Conservation (phyloP, 2,888 invertebrate genomes). For the Salticus scenicus region DNA sequence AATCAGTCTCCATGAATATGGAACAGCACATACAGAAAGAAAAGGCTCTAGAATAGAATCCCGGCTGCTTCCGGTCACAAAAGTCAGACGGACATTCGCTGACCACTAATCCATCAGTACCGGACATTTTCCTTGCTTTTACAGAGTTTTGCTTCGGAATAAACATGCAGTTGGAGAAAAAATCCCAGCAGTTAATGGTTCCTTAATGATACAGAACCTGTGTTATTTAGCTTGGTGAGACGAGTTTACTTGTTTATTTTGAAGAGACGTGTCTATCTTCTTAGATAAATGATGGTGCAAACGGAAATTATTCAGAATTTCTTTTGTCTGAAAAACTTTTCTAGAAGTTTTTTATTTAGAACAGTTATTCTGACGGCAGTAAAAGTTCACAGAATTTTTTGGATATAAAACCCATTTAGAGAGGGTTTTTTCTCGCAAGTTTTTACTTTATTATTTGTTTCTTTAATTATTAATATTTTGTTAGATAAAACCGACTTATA, state of each 20-base stretch:
- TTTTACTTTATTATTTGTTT: no score
- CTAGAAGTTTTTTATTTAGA: no score
- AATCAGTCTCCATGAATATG: slow-evolving; percentile 50
- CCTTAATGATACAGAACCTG: slow-evolving; percentile 46
- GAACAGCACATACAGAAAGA: slow-evolving; percentile 36
- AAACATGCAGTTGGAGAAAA: slow-evolving; percentile 37
- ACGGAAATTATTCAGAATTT: no score
- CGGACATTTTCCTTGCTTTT: slow-evolving; percentile 38
- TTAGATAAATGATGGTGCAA: slow-evolving; percentile 1
- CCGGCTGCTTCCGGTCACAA: slow-evolving; percentile 58
- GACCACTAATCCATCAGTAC: slow-evolving; percentile 61
- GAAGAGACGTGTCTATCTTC: background rate
- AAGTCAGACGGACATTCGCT: slow-evolving; percentile 54
- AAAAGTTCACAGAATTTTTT: no score
- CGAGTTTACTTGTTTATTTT: slow-evolving; percentile 8
- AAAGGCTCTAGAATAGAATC: slow-evolving; percentile 41
- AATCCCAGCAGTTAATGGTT: slow-evolving; percentile 46
- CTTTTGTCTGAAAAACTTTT: no score
- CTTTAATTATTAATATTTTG: no score
- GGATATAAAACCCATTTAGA: no score
- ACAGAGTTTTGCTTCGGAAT: slow-evolving; percentile 20
- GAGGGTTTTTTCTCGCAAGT: no score
- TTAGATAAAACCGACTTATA: no score
- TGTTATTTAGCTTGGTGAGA: background rate
- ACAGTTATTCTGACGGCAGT: no score